Evolutionary conservation across 23 tunicate species (phyloP).

Genomic region (Botrylloides violaceus): DNA sequence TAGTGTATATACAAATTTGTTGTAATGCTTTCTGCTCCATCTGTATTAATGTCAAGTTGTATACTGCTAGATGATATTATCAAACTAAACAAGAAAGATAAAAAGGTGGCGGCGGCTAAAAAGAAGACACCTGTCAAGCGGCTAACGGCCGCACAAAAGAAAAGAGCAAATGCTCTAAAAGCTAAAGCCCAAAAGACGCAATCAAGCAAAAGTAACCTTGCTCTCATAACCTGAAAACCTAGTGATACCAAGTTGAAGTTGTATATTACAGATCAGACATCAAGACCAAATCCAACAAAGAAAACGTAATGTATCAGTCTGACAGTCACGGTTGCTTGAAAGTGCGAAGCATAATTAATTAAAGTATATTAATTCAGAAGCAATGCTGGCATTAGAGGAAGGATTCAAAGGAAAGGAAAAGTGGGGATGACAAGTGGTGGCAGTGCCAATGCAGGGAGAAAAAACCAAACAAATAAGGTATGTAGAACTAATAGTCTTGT

Average conservation of each 20-base stretch:
- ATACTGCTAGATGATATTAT: conserved; percentile 24
- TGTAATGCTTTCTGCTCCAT: no score
- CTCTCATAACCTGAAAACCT: no score
- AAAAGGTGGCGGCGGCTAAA: background rate
- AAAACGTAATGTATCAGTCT: conserved; percentile 7
- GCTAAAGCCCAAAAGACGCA: conserved; percentile 13
- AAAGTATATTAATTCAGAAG: no score
- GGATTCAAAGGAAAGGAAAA: background rate
- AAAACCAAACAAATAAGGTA: background rate
- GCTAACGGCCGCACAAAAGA: conserved; percentile 13
- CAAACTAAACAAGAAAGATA: conserved; percentile 15
- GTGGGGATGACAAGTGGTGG: conserved; percentile 9
- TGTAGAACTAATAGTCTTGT: no score
- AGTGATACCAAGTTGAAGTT: background rate
- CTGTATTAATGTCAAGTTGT: no score
- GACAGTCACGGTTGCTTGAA: background rate
- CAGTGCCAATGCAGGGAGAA: background rate
- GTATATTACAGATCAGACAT: background rate
- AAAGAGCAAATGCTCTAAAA: conserved; percentile 10
- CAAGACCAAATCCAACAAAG: background rate
- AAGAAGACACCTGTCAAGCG: background rate
- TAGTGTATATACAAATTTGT: no score
- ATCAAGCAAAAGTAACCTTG: conserved; percentile 4
- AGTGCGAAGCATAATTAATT: no score
- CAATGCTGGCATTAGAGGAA: conserved; percentile 7